Base-by-base conservation (phyloP, 2,797 vertebrate genomes). In the Pseudochirops corinnae region DNA sequence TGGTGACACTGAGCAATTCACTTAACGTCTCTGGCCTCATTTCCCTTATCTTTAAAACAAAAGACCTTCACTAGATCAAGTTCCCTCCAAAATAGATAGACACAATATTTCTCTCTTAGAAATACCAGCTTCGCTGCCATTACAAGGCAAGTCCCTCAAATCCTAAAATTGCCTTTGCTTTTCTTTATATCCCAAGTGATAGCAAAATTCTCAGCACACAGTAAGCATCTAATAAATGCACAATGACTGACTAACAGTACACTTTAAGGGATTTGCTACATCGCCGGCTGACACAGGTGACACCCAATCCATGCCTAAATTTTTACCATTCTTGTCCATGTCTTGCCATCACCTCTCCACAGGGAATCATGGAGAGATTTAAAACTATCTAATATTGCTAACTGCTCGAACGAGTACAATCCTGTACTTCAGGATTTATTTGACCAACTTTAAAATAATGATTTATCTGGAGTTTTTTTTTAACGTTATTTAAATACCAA, bases 401-500 rank as follows among this genome's bases (percentile, higher is more conserved):
- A 12, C 21, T 91, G 56, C 33, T 94, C 56, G 93, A n/a, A 92
- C 39, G 90, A 94, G 67, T 50, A 21, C 7, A 82, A 90, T 94
- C 7, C 14, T 74, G 9, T 39, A 92, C 91, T 92, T 91, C 26
- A 96, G 60, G 92, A 95, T 91, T 95, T 21, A 58, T 50, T 7
- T 46, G 4, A 18, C 26, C 39, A 12, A 93, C 24, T 46, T 94
- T 55, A 92, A 24, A 93, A 95, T 87, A 7, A 55, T 87, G 93
- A 62, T 13, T 60, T 0, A 5, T 93, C 4, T 12, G 46, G 92
- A 94, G 24, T 52, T 52, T 82, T n/a, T n/a, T 95, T 33, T 11
- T 97, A 95, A 96, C 58, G 60, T 94, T 7, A 93, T 39, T 96
- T 93, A 96, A 98, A 97, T 53, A 96, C 31, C 55, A 97, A 96